phyloP scores from a whole-genome alignment of 2,113 vertebrate species.

The Castor canadensis region DNA sequence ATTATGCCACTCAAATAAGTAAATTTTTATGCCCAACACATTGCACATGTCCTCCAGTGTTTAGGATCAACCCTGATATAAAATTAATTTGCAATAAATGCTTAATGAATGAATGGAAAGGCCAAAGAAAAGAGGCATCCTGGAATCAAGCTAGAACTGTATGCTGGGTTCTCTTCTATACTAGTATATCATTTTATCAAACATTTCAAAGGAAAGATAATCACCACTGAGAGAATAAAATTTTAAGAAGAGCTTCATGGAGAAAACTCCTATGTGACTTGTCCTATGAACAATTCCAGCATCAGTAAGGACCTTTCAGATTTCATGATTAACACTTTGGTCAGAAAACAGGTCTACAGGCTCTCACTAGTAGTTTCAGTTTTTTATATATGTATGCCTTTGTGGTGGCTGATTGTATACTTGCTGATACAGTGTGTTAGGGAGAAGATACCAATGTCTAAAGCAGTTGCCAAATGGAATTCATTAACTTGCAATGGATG shows the following conservation, averaged over 20 bases:
- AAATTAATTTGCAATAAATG: constrained; percentile 68
- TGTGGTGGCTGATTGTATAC: neutral
- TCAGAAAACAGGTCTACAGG: neutral
- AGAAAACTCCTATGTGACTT: neutral
- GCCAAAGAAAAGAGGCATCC: neutral
- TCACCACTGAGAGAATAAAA: neutral
- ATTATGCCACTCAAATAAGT: neutral
- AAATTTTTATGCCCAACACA: constrained; percentile 42
- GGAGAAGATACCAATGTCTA: neutral
- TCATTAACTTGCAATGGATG: neutral
- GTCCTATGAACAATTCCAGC: neutral
- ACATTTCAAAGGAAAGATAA: neutral
- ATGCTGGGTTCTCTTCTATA: too few species aligned
- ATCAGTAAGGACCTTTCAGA: neutral
- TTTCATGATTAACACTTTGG: neutral
- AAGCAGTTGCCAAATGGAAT: neutral
- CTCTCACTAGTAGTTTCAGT: neutral
- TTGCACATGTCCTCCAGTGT: neutral
- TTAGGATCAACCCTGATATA: constrained; percentile 47
- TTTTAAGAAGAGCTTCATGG: neutral
- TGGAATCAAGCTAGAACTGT: neutral
- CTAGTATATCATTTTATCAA: neutral
- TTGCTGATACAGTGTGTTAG: neutral
- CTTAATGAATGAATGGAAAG: constrained; percentile 43
- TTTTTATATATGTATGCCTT: neutral